Evolutionary conservation across 2,113 vertebrate species (phyloP).

Genomic region (Oenanthe oenanthe): DNA sequence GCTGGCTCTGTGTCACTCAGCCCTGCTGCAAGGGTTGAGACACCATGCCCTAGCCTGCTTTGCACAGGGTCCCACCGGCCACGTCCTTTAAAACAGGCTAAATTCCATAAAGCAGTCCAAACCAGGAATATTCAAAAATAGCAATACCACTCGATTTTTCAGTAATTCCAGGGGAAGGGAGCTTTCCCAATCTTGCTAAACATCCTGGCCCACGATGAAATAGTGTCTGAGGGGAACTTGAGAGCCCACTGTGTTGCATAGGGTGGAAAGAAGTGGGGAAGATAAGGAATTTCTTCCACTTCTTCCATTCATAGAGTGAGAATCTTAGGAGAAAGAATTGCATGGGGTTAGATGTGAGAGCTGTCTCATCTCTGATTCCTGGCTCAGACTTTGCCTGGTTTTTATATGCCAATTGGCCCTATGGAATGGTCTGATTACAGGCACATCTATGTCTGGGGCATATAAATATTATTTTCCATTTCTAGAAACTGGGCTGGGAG

Average conservation of each 20-base stretch:
- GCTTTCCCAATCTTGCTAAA: background rate
- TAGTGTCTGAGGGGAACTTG: background rate
- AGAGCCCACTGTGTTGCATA: fast-evolving
- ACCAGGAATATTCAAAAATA: background rate
- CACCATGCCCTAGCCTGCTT: background rate
- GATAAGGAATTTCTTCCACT: background rate
- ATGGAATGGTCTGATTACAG: background rate
- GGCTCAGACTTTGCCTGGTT: background rate
- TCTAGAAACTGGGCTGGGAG: constrained; percentile 17
- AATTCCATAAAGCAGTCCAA: background rate
- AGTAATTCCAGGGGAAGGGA: background rate
- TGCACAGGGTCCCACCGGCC: too few relatives aligned
- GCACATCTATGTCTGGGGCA: background rate
- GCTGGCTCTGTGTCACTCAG: background rate
- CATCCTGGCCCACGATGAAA: background rate
- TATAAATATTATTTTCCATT: constrained; percentile 15
- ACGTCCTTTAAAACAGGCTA: fast-evolving
- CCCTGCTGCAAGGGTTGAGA: background rate
- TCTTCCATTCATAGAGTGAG: background rate
- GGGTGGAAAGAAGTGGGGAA: background rate
- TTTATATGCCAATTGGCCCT: background rate
- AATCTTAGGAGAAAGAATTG: background rate
- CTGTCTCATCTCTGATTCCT: background rate
- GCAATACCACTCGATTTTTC: background rate
- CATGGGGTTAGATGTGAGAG: background rate